Percentiles rank a stretch among this genome's conserved stretches.
Conservation (phyloP, 2,797 vertebrate genomes). For the Ispidina lecontei region DNA sequence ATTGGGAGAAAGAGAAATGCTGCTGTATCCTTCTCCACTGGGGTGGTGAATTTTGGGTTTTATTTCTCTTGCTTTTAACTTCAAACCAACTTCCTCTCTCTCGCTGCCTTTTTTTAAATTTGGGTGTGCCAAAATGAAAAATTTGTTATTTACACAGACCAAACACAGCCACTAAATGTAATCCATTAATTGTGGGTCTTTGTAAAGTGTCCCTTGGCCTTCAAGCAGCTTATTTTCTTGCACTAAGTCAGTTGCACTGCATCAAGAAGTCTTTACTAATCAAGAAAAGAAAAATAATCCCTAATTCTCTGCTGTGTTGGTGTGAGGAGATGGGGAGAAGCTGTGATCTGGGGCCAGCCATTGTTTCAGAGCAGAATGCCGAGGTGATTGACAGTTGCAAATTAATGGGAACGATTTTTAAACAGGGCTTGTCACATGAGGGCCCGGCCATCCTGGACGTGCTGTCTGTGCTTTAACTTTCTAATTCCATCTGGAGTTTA, state of each 20-base stretch:
- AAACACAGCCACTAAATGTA: neutral
- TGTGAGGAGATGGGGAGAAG: conserved; percentile 16
- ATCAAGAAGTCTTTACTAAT: conserved; percentile 40
- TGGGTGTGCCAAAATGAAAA: conserved; percentile 1
- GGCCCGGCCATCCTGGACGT: conserved; percentile 2
- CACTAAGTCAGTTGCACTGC: neutral
- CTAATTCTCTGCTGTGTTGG: conserved; percentile 23
- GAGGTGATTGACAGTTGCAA: conserved; percentile 65
- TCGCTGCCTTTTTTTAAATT: neutral
- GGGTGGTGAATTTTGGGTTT: neutral
- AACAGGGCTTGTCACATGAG: conserved; percentile 48
- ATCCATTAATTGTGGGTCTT: neutral
- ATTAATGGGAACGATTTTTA: conserved; percentile 63
- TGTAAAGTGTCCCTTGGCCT: neutral
- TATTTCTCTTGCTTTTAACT: conserved; percentile 22
- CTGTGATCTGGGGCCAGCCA: conserved; percentile 26
- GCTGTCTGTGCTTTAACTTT: conserved; percentile 61
- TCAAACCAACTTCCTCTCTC: conserved; percentile 8
- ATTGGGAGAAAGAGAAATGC: neutral
- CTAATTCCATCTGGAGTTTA: conserved; percentile 64
- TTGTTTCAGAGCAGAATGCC: conserved; percentile 45
- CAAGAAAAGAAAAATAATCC: neutral
- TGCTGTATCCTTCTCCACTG: neutral
- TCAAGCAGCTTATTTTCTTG: neutral
- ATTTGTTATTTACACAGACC: neutral